Base-by-base conservation (phyloP, 2,797 vertebrate species). In the Dermochelys coriacea region DNA sequence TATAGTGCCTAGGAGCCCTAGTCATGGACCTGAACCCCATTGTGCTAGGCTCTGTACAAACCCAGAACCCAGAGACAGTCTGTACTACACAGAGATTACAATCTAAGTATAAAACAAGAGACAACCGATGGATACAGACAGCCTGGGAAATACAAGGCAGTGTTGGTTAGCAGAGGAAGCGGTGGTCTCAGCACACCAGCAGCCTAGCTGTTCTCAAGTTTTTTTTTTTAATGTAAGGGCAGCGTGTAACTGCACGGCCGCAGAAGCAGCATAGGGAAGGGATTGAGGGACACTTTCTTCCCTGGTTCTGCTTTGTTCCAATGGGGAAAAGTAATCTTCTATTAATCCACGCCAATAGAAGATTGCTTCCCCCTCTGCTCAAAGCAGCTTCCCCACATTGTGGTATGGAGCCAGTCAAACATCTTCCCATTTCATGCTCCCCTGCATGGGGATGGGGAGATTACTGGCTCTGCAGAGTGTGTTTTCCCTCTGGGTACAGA, bases 11-110 rank as follows among this genome's bases (percentile, higher is more conserved):
- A 37, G 0, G 4, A 74, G 50, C 50, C 19, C 54, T 87, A 31
- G 52, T 79, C 64, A 19, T 51, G 51, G 74, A 16, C 27, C 64
- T 88, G 52, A 51, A 89, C 31, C 12, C 29, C 12, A 14, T 21
- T 45, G 52, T 2, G 1, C 0, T 29, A 25, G 2, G 3, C 12
- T 34, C 80, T 1, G 0, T 55, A 16, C 68, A 59, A 49, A 3
- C 80, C 18, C 8, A 0, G 0, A 82, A 54, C 34, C 34, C 55
- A 81, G 68, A 86, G 55, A 59, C 31, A 86, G 16, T 0, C 27
- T 41, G 45, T 81, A 59, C 45, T 89, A 51, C 47, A 14, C 34
- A 23, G 19, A 10, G 19, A 4, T 82, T 1, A 0, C 50, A 0
- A 3, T 34, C 41, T 25, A 49, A 68, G 78, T 68, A 68, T 37